These are phyloP conservation scores for Lasioglossum marginatum DNA, from an alignment of 2,888 invertebrate genomes.

Conservation along the genomic window DNA sequence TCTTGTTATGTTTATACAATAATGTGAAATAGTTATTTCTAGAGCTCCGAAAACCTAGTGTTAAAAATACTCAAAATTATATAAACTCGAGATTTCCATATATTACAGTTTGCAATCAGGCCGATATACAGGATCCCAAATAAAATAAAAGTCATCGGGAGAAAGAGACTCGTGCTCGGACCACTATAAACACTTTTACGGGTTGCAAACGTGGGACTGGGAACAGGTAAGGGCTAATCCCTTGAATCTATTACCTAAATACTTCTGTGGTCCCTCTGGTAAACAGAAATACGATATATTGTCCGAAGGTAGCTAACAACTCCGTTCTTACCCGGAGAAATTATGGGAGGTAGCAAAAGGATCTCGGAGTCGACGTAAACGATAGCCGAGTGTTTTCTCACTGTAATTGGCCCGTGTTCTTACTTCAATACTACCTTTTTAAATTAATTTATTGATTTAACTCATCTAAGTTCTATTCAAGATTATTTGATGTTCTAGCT, in stretches of 20 bases:
- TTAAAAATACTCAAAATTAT: neutral
- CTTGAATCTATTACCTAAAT: slow-evolving; percentile 53
- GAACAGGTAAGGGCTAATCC: slow-evolving; percentile 48
- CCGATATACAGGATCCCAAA: neutral
- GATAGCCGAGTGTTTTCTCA: neutral
- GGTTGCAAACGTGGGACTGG: slow-evolving; percentile 38
- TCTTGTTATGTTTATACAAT: too few relatives aligned
- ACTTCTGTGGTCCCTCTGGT: slow-evolving; percentile 49
- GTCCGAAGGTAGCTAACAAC: slow-evolving; percentile 18
- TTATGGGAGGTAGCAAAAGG: neutral
- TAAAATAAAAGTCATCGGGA: slow-evolving; percentile 11
- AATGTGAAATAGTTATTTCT: too few relatives aligned
- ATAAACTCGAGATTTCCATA: neutral
- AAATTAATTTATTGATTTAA: neutral
- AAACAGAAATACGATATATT: slow-evolving; percentile 55
- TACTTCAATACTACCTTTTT: neutral
- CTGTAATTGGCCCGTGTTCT: neutral
- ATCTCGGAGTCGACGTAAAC: neutral
- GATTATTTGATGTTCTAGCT: too few relatives aligned
- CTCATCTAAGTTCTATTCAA: too few relatives aligned
- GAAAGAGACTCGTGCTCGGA: slow-evolving; percentile 27
- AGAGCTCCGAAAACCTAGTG: too few relatives aligned
- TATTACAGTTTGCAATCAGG: neutral
- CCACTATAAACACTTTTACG: slow-evolving; percentile 42
- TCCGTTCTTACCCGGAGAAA: neutral